Evolutionary conservation across 1,140 invertebrate genomes (phyloP), one percentile per base, ranked within the genome.

Genomic region (Arctopsyche grandis): DNA sequence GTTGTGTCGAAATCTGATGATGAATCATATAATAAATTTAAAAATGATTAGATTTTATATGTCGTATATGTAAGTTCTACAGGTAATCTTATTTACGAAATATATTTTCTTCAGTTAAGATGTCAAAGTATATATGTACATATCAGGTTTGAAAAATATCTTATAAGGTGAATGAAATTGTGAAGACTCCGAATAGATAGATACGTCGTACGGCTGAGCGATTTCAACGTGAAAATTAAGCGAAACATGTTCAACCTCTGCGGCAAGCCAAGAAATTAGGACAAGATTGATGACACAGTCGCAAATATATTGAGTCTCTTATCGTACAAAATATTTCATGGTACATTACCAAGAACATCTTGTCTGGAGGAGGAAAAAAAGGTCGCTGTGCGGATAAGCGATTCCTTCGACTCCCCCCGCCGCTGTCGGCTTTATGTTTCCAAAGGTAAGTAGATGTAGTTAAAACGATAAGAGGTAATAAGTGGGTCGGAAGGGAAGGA

Each of bases 381-480:
- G 44, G 44, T 71, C 38, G 69, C 69, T 26, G 7, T 66, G 63
- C 24, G 63, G 24, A 66, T 66, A 66, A 66, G 63, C 24, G 63
- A 66, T 66, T 66, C 22, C 12, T 26, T 66, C 24, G 1, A 38
- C 29, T 7, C 29, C 29, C 29, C 29, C 7, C 29, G 7, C 29
- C 29, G 3, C 29, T 38, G 29, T 38, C 29, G 29, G 29, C 29
- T 66, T 66, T 66, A 29, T 26, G 22, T 12, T 29, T 5, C 38
- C 38, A 22, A 48, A 71, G 69, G 69, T 71, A 71, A 71, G 44
- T 71, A 71, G 69, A 48, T 10, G 69, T 71, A 71, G 69, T 71
- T 48, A 71, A 71, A 46, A 71, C 44, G 69, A 71, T 48, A 71
- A 71, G 69, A 71, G 69, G 44, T 71, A 71, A 71, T 71, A 71